Percentiles rank a stretch among this genome's conserved stretches.
Evolutionary conservation across 30 jellyfish, hydroid and myxozoan genomes (phyloP).

Genomic region (Chrysaora quinquecirrha): DNA sequence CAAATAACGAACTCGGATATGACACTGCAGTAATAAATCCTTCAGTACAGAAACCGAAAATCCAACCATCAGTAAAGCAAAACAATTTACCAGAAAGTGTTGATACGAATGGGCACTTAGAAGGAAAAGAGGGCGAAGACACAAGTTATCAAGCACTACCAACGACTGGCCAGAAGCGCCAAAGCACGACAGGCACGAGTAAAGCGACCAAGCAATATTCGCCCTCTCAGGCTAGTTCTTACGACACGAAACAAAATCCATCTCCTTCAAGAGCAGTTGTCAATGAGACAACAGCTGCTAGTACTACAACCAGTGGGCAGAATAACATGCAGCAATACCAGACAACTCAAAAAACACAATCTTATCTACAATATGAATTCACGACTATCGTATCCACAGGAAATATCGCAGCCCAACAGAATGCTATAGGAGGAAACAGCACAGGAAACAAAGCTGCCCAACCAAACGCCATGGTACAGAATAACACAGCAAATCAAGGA

Average conservation of each 20-base stretch:
- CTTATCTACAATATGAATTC: slow-evolving; percentile 2
- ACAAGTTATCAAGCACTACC: too few relatives aligned
- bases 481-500: too few relatives aligned
- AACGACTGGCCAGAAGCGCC: background rate
- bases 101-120: background rate
- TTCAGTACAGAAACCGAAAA: background rate
- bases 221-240: background rate
- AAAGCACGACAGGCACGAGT: background rate
- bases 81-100: background rate
- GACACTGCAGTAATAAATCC: background rate
- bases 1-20: background rate
- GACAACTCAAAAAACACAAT: background rate
- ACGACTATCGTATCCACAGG: background rate
- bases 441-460: too few relatives aligned
- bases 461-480: too few relatives aligned
- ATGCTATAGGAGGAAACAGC: background rate
- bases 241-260: background rate
- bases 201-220: background rate
- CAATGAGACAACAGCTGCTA: background rate
- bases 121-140: background rate
- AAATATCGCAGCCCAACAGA: background rate
- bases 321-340: background rate
- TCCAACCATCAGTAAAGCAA: background rate
- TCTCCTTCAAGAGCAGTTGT: background rate
- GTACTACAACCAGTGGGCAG: background rate